Base-by-base conservation (phyloP, 2,113 vertebrate genomes). In the Coracopsis vasa region DNA sequence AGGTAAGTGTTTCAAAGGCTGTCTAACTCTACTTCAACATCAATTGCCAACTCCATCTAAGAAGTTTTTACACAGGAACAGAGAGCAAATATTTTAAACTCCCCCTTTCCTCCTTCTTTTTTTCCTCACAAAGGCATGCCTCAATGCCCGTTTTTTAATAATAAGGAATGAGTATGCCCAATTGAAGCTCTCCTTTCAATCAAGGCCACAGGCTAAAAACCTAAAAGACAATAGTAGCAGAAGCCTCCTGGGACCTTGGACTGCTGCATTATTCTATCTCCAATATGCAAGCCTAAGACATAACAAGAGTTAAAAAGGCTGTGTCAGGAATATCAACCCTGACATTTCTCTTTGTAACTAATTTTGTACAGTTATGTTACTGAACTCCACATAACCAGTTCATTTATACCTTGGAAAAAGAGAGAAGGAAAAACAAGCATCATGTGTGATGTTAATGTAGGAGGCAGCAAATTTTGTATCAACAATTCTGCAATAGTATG, bases 261-360 rank as follows among this genome's bases (percentile, higher is more conserved):
- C 42, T 92, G 79, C 92, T 89, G 78, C 93, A 94, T 97, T 97
- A 95, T 97, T 96, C 95, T 42, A 91, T 65, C 72, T 92, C 79
- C 96, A 2, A 86, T 88, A 90, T 86, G 93, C 96, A 96, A 94
- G 53, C 56, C 58, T 83, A 87, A 88, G 86, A 95, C 31, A 64
- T 93, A 91, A 94, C 48, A 80, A 64, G 80, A 73, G 61, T 95
- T 96, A 94, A 94, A 95, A 96, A 92, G 89, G 75, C 87, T 95
- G 80, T 65, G 80, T 93, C 91, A 92, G 81, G 86, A 92, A 92
- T 85, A 92, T 95, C 51, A 67, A 33, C 69, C 78, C 85, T 93
- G 86, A 96, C 90, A 88, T 60, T 97, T 96, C 89, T 93, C 93
- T 97, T 95, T 94, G 94, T 92, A 93, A 92, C 78, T 97, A 95